Percentiles rank a stretch among this genome's conserved stretches.
These are phyloP conservation scores for Bungarus multicinctus DNA, from an alignment of 2,113 vertebrate genomes.

Conservation along the genomic window DNA sequence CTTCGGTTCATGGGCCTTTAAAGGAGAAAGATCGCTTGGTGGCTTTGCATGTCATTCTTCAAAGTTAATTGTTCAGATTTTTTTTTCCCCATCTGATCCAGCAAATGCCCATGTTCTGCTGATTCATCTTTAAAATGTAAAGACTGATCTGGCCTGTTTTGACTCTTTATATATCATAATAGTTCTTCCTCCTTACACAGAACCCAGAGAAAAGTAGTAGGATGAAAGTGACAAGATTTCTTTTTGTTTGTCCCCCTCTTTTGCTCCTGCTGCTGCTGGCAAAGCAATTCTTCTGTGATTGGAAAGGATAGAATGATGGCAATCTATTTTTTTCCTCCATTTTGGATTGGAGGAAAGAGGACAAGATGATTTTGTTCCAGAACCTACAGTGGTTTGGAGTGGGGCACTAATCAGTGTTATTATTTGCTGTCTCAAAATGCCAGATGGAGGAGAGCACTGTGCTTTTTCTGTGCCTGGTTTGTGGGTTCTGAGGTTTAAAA, in stretches of 20 bases:
- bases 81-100: neutral
- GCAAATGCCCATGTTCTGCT: neutral
- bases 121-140: neutral
- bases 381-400: neutral
- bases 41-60: neutral
- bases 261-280: neutral
- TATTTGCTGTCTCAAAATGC: neutral
- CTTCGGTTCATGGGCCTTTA: neutral
- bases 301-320: neutral
- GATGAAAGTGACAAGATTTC: neutral
- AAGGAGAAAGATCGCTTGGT: neutral
- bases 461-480: neutral
- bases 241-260: neutral
- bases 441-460: neutral
- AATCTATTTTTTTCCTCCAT: neutral
- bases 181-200: neutral
- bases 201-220: neutral
- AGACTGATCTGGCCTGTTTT: neutral
- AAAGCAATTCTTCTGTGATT: neutral
- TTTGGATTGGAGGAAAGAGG: neutral
- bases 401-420: neutral
- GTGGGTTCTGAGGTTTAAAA: neutral
- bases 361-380: neutral
- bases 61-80: neutral
- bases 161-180: neutral